These are phyloP conservation scores for Gobiocypris rarus DNA, from an alignment of 2,113 vertebrate genomes.

Conservation along the genomic window DNA sequence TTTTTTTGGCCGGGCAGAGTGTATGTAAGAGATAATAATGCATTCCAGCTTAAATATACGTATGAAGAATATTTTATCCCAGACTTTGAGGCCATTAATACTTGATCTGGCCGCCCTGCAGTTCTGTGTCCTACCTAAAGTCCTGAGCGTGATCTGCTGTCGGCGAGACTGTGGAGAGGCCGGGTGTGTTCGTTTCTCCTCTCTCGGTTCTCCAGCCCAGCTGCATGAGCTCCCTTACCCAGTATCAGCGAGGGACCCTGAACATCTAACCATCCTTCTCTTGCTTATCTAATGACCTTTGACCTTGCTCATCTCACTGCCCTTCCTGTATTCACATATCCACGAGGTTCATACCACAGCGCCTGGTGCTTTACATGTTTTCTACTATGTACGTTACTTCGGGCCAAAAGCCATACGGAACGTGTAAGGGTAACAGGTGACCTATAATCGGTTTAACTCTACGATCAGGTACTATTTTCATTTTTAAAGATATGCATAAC, in stretches of 20 bases:
- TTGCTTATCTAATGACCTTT: conserved; percentile 57
- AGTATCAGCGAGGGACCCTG: conserved; percentile 71
- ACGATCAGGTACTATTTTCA: conserved; percentile 49
- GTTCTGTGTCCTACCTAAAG: conserved; percentile 91
- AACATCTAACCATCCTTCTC: conserved; percentile 65
- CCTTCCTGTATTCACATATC: conserved; percentile 45
- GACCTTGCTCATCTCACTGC: conserved; percentile 56
- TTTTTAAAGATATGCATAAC: conserved; percentile 46
- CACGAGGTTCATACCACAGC: conserved; percentile 49
- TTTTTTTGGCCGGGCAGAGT: too few species aligned
- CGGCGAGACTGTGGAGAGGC: conserved; percentile 49
- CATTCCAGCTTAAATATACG: not conserved
- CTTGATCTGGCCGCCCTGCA: conserved; percentile 59
- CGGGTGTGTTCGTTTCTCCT: conserved; percentile 38
- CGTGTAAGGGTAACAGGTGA: conserved; percentile 50
- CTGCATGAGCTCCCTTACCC: conserved; percentile 76
- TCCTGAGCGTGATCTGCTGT: conserved; percentile 47
- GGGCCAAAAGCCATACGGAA: conserved; percentile 59
- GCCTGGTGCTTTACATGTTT: conserved; percentile 58
- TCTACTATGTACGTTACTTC: conserved; percentile 43
- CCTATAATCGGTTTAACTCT: conserved; percentile 44
- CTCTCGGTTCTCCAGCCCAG: conserved; percentile 61
- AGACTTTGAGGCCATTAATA: not conserved
- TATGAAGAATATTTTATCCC: not conserved
- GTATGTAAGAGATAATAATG: not conserved